A percentile compares a stretch with the other conserved stretches of the same genome.
These are phyloP conservation scores for Chydorus sphaericus DNA, from an alignment of 2,888 invertebrate genomes.

Conservation along the genomic window DNA sequence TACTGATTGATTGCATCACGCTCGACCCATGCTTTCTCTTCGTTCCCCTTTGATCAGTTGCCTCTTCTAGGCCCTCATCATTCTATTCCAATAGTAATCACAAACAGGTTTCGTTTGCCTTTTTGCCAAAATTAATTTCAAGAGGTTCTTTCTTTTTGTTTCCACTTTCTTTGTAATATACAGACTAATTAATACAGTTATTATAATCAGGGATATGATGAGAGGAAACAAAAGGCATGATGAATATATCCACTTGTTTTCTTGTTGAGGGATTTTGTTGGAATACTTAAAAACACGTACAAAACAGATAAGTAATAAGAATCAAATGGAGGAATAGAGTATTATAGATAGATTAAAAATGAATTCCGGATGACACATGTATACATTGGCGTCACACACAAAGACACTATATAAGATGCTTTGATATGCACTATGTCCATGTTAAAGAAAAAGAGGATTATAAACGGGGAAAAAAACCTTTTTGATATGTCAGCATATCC, in stretches of 20 bases:
- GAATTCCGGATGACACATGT: background rate
- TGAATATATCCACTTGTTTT: background rate
- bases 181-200: no score
- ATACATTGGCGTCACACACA: no score
- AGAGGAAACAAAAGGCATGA: background rate
- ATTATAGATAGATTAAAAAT: background rate
- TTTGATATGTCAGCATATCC: conserved; percentile 12
- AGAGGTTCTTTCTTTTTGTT: no score
- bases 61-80: no score
- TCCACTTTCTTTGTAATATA: no score
- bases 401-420: conserved; percentile 8
- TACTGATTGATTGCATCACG: no score
- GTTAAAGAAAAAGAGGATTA: background rate
- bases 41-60: no score
- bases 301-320: background rate
- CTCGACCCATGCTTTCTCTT: no score
- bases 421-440: conserved; percentile 4
- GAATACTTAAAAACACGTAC: no score
- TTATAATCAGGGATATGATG: background rate
- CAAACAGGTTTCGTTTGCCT: no score
- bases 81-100: no score
- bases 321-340: background rate
- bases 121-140: no score
- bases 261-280: background rate
- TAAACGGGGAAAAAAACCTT: background rate